Conservation (phyloP, 1,140 invertebrate genomes). For the Notospermus geniculatus region DNA sequence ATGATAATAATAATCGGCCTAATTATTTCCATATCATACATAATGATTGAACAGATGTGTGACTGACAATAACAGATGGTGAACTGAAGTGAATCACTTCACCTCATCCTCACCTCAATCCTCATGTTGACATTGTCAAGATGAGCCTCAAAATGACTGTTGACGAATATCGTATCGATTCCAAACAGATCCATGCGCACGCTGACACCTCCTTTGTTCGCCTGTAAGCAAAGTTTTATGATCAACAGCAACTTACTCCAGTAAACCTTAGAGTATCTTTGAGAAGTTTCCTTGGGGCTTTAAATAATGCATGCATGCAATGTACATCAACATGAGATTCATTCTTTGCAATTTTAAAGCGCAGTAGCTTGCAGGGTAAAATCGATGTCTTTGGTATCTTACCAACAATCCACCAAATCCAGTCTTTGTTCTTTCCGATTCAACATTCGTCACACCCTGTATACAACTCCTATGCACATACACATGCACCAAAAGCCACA, state of each 20-base stretch:
- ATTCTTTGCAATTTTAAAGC: too few relatives aligned
- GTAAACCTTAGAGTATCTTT: too few relatives aligned
- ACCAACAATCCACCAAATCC: slow-evolving; percentile 85
- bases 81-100: slow-evolving; percentile 10
- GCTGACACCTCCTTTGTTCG: slow-evolving; percentile 91
- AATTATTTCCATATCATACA: too few relatives aligned
- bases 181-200: slow-evolving; percentile 82
- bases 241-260: not conserved
- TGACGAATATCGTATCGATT: slow-evolving; percentile 81
- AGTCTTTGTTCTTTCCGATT: slow-evolving; percentile 82
- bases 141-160: slow-evolving; percentile 85
- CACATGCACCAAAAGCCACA: slow-evolving; percentile 64
- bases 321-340: too few relatives aligned
- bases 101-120: too few relatives aligned
- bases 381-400: slow-evolving; percentile 21
- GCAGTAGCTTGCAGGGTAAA: too few relatives aligned
- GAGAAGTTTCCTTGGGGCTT: too few relatives aligned
- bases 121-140: slow-evolving; percentile 76
- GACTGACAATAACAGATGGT: slow-evolving; percentile 20
- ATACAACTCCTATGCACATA: slow-evolving; percentile 78
- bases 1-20: too few relatives aligned
- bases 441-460: slow-evolving; percentile 74
- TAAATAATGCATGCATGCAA: too few relatives aligned
- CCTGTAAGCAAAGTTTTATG: slow-evolving; percentile 66
- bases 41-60: too few relatives aligned